phyloP scores from a whole-genome alignment of 2,113 vertebrate species.

The Speoplatyrhinus poulsoni region DNA sequence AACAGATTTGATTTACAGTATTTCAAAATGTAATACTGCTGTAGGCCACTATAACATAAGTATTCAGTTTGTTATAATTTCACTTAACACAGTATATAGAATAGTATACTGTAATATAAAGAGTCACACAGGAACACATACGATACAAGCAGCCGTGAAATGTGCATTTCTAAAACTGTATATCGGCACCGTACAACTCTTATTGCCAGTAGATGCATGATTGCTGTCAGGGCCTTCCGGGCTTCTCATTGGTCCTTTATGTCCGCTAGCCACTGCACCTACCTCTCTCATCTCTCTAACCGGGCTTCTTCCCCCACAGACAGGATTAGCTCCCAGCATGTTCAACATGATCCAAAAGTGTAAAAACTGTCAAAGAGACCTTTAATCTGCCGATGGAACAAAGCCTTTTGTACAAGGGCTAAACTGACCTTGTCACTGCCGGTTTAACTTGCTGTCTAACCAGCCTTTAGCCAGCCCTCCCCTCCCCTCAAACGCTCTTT shows the following conservation, averaged over 20 bases:
- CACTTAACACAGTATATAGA: no score
- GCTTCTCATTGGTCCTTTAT: background rate
- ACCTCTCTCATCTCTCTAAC: conserved; percentile 25
- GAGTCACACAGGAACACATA: no score
- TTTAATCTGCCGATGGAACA: conserved; percentile 95
- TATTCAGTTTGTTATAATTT: no score
- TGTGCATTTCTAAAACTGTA: no score
- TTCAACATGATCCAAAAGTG: conserved; percentile 94
- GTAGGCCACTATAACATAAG: no score
- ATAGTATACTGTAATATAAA: no score
- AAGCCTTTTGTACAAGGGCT: conserved; percentile 84
- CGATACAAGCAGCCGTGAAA: no score
- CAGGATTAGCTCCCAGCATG: conserved; percentile 90
- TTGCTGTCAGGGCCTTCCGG: no score
- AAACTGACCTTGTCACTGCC: conserved; percentile 95
- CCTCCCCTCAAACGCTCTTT: conserved; percentile 13
- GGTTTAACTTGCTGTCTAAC: conserved; percentile 89
- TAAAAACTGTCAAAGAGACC: conserved; percentile 90
- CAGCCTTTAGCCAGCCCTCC: conserved; percentile 51
- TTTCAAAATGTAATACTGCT: no score
- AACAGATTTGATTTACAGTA: no score
- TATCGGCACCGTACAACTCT: no score
- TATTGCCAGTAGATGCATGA: no score
- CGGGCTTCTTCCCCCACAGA: conserved; percentile 69
- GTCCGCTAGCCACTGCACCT: conserved; percentile 2